Evolutionary conservation across 2,113 vertebrate genomes (phyloP).

Genomic region (Phoxinus phoxinus): DNA sequence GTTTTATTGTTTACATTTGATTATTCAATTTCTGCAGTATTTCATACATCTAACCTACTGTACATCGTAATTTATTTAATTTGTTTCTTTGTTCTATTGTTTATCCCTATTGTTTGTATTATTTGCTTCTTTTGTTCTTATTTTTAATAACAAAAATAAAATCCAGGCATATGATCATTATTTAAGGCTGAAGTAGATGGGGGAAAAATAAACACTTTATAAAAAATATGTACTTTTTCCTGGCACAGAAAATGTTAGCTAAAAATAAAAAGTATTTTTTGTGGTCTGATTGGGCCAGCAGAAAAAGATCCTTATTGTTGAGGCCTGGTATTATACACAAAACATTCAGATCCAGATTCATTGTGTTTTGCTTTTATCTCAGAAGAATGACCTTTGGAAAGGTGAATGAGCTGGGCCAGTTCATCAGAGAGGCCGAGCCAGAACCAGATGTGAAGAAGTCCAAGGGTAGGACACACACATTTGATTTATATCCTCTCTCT

Average conservation of each 20-base stretch:
- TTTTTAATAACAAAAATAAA: no score
- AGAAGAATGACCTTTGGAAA: slow-evolving; percentile 98
- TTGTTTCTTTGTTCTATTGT: no score
- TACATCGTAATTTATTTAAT: neutral
- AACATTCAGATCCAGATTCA: neutral
- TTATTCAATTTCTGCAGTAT: no score
- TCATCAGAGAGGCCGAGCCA: slow-evolving; percentile 96
- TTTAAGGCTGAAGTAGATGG: neutral
- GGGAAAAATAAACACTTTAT: neutral
- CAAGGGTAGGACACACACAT: slow-evolving; percentile 79
- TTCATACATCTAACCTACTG: no score
- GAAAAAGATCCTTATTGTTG: neutral
- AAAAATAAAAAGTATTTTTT: neutral
- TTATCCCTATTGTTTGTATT: no score
- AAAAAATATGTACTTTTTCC: neutral
- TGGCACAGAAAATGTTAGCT: neutral
- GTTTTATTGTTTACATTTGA: no score
- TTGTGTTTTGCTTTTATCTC: slow-evolving; percentile 59
- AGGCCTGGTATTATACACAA: neutral
- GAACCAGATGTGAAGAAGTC: slow-evolving; percentile 99
- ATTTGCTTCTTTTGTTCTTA: no score
- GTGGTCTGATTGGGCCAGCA: neutral
- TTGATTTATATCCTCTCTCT: neutral
- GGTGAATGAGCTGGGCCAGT: slow-evolving; percentile 96
- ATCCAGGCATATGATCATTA: neutral